These are phyloP conservation scores for Scolopax mira DNA, from an alignment of 2,113 vertebrate species.

Conservation along the genomic window DNA sequence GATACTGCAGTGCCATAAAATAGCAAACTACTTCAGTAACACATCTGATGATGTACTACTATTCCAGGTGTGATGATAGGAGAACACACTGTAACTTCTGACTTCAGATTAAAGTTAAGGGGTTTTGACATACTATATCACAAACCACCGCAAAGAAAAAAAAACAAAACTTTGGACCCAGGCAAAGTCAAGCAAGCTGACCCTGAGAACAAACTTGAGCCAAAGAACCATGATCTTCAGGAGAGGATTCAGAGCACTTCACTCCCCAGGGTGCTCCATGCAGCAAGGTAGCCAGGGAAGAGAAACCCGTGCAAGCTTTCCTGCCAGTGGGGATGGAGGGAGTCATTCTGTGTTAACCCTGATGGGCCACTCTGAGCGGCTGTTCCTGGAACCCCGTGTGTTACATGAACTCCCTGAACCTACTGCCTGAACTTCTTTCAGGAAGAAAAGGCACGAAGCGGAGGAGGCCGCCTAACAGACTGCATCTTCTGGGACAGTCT, in stretches of 20 bases:
- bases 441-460: not conserved
- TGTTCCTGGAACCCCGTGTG: not conserved
- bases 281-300: not conserved
- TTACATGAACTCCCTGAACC: accelerated
- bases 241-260: not conserved
- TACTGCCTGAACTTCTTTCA: not conserved
- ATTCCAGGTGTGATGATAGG: accelerated
- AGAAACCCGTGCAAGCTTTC: accelerated
- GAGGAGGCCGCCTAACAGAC: accelerated
- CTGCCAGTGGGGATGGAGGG: accelerated
- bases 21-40: not conserved
- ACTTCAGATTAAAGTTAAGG: not conserved
- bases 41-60: not conserved
- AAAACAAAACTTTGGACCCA: not conserved
- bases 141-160: not conserved
- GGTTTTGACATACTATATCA: not conserved
- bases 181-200: not conserved
- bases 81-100: not conserved
- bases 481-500: not conserved
- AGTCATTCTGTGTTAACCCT: not conserved
- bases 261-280: not conserved
- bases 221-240: accelerated
- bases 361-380: not conserved
- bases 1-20: not conserved
- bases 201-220: not conserved